Conservation (phyloP, 2,113 vertebrate species). For the Salvelinus fontinalis region DNA sequence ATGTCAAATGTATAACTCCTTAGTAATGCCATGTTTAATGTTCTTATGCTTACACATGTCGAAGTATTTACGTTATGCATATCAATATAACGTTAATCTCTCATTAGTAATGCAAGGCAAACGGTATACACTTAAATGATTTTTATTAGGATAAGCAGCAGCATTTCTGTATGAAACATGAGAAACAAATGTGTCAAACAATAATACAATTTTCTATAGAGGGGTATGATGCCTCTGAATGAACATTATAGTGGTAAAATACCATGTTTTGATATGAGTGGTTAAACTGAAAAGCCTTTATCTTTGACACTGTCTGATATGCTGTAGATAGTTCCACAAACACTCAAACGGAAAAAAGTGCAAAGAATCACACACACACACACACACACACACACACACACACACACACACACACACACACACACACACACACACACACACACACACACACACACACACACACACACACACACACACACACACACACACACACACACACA, state of each 20-base stretch:
- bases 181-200: slow-evolving; percentile 24
- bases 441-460: too few species aligned
- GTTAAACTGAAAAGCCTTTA: background rate
- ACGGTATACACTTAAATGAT: background rate
- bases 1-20: too few species aligned
- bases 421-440: slow-evolving; percentile 5
- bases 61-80: too few species aligned
- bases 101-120: too few species aligned
- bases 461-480: background rate
- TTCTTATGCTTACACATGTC: too few species aligned
- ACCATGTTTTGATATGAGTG: slow-evolving; percentile 19
- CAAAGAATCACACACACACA: slow-evolving; percentile 1
- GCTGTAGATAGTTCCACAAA: slow-evolving; percentile 47
- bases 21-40: too few species aligned
- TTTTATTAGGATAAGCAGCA: slow-evolving; percentile 65
- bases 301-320: slow-evolving; percentile 3
- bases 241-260: slow-evolving; percentile 48
- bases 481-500: background rate
- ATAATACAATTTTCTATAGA: slow-evolving; percentile 20
- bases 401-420: slow-evolving; percentile 1
- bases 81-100: too few species aligned
- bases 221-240: slow-evolving; percentile 24
- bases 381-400: too few species aligned
- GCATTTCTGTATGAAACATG: slow-evolving; percentile 12
- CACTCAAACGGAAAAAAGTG: slow-evolving; percentile 34